Percentiles rank a stretch among this genome's conserved stretches.
phyloP scores from a whole-genome alignment of 2,113 vertebrate species.

The Gymnarchus niloticus region DNA sequence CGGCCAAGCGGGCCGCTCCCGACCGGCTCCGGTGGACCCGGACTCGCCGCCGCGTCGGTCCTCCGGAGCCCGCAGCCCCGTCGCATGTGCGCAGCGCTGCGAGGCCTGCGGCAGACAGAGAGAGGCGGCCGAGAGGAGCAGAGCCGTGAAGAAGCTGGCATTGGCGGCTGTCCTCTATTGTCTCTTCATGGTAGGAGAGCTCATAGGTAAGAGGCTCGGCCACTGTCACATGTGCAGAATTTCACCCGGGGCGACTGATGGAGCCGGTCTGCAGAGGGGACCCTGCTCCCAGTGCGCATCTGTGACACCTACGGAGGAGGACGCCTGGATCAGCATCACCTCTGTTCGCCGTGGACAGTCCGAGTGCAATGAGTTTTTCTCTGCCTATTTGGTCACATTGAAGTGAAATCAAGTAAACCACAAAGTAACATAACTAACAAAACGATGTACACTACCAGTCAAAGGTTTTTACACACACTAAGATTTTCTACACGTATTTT shows the following conservation, averaged over 20 bases:
- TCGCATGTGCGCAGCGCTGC: constrained; percentile 65
- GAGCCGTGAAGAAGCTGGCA: constrained; percentile 72
- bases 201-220: constrained; percentile 74
- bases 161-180: constrained; percentile 81
- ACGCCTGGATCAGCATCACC: too few species aligned
- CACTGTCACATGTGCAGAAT: not conserved
- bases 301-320: too few species aligned
- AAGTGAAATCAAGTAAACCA: too few species aligned
- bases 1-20: constrained; percentile 24
- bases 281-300: not conserved
- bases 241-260: not conserved
- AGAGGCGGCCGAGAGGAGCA: constrained; percentile 63
- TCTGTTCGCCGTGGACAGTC: too few species aligned
- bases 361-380: too few species aligned
- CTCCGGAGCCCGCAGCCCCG: constrained; percentile 47
- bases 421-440: too few species aligned
- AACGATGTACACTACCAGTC: too few species aligned
- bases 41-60: constrained; percentile 40
- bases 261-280: not conserved
- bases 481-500: too few species aligned
- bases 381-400: too few species aligned
- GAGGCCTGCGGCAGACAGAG: constrained; percentile 65
- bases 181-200: constrained; percentile 87
- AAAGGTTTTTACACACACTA: too few species aligned
- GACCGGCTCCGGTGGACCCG: constrained; percentile 65